phyloP scores from a whole-genome alignment of 2,113 vertebrate genomes.

The Acanthochromis polyacanthus region DNA sequence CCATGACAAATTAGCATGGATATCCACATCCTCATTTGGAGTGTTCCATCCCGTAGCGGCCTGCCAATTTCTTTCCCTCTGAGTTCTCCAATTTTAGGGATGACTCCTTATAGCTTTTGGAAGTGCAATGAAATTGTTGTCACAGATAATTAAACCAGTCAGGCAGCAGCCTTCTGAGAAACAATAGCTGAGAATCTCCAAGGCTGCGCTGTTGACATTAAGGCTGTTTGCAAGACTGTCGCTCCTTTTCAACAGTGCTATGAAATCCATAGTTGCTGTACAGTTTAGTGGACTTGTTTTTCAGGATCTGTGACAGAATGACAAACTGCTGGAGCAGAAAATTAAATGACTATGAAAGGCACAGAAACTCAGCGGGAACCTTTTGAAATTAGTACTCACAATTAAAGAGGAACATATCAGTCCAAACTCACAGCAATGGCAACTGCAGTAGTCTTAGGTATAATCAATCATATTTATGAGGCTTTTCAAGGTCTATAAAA shows the following conservation, averaged over 20 bases:
- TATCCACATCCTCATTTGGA: slow-evolving; percentile 1
- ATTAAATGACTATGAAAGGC: slow-evolving; percentile 15
- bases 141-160: slow-evolving; percentile 74
- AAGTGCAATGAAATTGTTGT: slow-evolving; percentile 58
- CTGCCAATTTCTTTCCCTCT: neutral
- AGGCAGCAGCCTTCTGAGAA: slow-evolving; percentile 59
- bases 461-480: slow-evolving; percentile 13
- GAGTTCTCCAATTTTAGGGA: slow-evolving; percentile 56
- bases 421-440: neutral
- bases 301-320: slow-evolving; percentile 30
- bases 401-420: neutral
- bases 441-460: neutral
- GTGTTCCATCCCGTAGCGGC: neutral
- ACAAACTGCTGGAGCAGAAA: slow-evolving; percentile 35
- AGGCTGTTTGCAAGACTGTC: slow-evolving; percentile 51
- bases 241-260: slow-evolving; percentile 36
- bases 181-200: slow-evolving; percentile 51
- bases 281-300: slow-evolving; percentile 26
- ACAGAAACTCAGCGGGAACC: slow-evolving; percentile 4
- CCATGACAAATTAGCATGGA: slow-evolving; percentile 16
- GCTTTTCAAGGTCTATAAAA: slow-evolving; percentile 11
- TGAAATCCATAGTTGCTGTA: slow-evolving; percentile 10
- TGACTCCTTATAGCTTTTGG: slow-evolving; percentile 52
- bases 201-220: slow-evolving; percentile 60
- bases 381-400: neutral